Base-by-base conservation (phyloP, 2,888 invertebrate species). In the Sceliomorpha sp. region DNA sequence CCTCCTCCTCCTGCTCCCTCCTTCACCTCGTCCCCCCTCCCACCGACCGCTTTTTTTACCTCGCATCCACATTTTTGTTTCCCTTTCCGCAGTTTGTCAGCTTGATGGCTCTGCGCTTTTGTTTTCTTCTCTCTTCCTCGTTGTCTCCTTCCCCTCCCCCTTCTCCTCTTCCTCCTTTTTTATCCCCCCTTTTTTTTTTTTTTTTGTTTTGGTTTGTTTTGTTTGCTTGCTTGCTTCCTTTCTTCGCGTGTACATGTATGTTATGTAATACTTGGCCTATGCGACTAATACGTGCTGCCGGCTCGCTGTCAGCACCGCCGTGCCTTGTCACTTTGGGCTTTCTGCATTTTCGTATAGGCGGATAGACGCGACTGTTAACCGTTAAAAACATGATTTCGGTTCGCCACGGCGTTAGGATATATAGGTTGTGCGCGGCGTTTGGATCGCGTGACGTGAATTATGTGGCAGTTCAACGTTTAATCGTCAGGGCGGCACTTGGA, bases 11-110 rank as follows among this genome's bases (percentile, higher is more conserved):
- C 14, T 20, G 1, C 9, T 29, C 26, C 24, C 20, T 13, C 32
- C 53, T 34, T 32, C 32, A 29, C 42, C 31, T 31, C 27, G 39
- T 45, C 45, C 44, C 31, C 34, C 31, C 44, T 50, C 48, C 42
- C 26, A 2, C 1, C 32, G 6, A 5, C 17, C 37, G 15, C 37
- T 45, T 29, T 42, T 51, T 53, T 51, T 37, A 14, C 32, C 36
- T 34, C 42, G 47, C 32, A n/a, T 32, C 5, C 12, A 12, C 48
- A 40, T 58, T 63, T 66, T 59, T 53, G 53, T 59, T 66, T 59
- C 31, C 34, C 53, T 53, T 51, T 66, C 47, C 40, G 66, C 50
- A 40, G 56, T 56, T 64, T 64, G 64, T 64, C 64, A 58, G 37
- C 56, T 64, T 44, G 55, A 63, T 55, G 63, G 47, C 55, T 27